Conservation (phyloP, 2,113 vertebrate genomes). For the Anas platyrhynchos region DNA sequence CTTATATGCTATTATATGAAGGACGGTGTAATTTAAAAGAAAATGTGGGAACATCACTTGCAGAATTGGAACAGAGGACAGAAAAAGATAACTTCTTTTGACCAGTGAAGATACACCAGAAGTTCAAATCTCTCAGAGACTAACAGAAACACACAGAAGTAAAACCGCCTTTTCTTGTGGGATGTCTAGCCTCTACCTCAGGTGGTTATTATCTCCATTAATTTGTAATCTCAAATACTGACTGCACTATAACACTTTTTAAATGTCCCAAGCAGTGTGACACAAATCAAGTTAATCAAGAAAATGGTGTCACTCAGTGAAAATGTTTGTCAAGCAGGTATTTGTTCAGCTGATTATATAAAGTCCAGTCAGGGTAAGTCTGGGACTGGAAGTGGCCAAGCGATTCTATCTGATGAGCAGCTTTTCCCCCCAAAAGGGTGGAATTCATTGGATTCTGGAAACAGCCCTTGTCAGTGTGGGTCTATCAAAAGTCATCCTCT, state of each 20-base stretch:
- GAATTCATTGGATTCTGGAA: background rate
- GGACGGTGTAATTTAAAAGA: background rate
- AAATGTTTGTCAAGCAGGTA: background rate
- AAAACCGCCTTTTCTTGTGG: background rate
- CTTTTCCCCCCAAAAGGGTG: accelerated
- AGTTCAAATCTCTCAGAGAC: background rate
- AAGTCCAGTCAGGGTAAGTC: background rate
- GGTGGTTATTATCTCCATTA: background rate
- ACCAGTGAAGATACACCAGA: background rate
- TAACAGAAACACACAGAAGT: background rate
- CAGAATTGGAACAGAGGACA: background rate
- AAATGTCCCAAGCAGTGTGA: background rate
- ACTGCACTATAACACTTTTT: background rate
- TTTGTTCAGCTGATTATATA: background rate
- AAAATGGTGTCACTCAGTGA: background rate
- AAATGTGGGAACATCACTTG: background rate
- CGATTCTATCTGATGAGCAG: background rate
- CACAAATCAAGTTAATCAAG: background rate
- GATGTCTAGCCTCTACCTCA: background rate
- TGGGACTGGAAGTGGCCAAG: background rate
- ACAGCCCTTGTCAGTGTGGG: accelerated
- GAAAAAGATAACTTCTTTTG: background rate
- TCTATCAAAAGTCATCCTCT: background rate
- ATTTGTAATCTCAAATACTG: background rate
- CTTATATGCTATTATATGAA: background rate